Base-by-base conservation (phyloP, 2,797 vertebrate species). In the Anabacerthia variegaticeps region DNA sequence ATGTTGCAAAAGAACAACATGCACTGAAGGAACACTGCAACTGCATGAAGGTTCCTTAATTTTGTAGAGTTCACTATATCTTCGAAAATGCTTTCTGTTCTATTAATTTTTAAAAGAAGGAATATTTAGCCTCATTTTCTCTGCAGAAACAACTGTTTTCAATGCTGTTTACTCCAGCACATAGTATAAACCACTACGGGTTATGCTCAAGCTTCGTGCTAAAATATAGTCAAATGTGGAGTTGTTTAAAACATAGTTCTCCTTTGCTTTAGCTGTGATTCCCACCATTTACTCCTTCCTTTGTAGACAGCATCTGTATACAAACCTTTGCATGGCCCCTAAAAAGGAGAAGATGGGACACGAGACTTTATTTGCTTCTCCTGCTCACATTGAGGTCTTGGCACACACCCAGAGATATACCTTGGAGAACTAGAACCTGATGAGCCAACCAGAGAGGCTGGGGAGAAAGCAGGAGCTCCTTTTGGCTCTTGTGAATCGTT, bases 251-350 rank as follows among this genome's bases (percentile, higher is more conserved):
- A 62, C 9, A 74, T 12, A 32, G 11, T 7, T 55, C 15, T 83
- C 21, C 30, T 68, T 71, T 54, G 19, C 4, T 79, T 77, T 74
- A 89, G 5, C 36, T 41, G 26, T 48, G 68, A 65, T 39, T 77
- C 11, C 14, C 34, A 27, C 18, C 15, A 69, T 66, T 48, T 62
- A 41, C 21, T 77, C 34, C 14, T 12, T 26, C 30, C 54, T 51
- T 46, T 0, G 0, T 10, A 49, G 12, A 41, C 3, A 65, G 6
- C 7, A 44, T 49, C 46, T 58, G 1, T 22, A 12, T 12, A 51
- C 9, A 54, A 78, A 55, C 36, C n/a, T 75, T 55, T 65, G 22
- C 26, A 36, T 5, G 4, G 3, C 1, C 16, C 15, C 18, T 36
- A 56, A 24, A 4, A 37, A 69, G 28, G 11, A 89, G 18, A 69